Evolutionary conservation across 2,113 vertebrate genomes (phyloP), one percentile per base, ranked within the genome.

Genomic region (Nibea albiflora): DNA sequence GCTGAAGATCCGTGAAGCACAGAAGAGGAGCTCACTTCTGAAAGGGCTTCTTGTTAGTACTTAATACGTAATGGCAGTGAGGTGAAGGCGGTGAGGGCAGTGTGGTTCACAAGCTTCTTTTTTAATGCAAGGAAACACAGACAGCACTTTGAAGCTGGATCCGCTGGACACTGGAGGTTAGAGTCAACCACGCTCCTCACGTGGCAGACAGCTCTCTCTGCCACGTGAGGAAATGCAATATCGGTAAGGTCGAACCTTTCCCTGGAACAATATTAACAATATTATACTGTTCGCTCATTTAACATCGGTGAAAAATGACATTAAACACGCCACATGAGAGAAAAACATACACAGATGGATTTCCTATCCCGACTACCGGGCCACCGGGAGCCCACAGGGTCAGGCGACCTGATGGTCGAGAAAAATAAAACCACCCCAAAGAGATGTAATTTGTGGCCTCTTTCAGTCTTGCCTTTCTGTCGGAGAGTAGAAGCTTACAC

Each of bases 11-110:
- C 2, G 31, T 20, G 31, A 0, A 7, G 65, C 17, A 4, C 46
- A 9, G 47, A 8, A 6, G 4, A 31, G 14, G 26, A 72, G 47
- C 1, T 7, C 11, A 4, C 24, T 31, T 57, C 15, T 68, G 28
- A 60, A 68, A 68, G 64, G 26, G 26, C 54, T 24, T 24, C 54
- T 24, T 24, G 53, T 76, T 35, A 49, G 22, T 16, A 47, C 52
- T 49, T 60, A 68, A 58, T 57, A 12, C 8, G 7, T 22, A 49
- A 73, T 61, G 24, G 19, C 70, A 47, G 24, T 19, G 53, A 71
- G 35, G 67, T 56, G 65, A 35, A 39, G 31, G 17, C 58, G 0
- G 15, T 1, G 42, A 49, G 53, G 54, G 75, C 74, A 24, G 42
- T 22, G 50, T 31, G 73, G 52, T 46, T 10, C 3, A 16, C 7